Percentiles rank a stretch among this genome's conserved stretches.
phyloP scores from a whole-genome alignment of 2,113 vertebrate genomes.

The Capreolus pygargus region DNA sequence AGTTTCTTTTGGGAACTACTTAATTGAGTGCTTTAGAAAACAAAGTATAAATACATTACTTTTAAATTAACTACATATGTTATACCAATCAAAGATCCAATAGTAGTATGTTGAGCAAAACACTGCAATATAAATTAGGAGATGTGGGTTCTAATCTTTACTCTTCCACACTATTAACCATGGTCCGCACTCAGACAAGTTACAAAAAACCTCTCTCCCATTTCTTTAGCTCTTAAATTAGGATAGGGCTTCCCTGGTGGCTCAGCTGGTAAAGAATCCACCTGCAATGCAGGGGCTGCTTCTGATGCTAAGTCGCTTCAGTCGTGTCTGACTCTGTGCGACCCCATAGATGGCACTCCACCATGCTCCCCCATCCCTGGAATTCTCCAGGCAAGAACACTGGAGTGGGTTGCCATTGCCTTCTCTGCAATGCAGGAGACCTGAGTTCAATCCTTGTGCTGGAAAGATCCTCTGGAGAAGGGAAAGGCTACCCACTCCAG shows the following conservation, averaged over 20 bases:
- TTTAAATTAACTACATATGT: background rate
- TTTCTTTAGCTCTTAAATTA: background rate
- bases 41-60: background rate
- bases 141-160: background rate
- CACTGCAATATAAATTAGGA: background rate
- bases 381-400: too few relatives aligned
- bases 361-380: too few relatives aligned
- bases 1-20: background rate
- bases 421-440: background rate
- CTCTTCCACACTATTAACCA: background rate
- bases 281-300: background rate
- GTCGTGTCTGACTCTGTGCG: too few relatives aligned
- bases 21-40: conserved; percentile 9
- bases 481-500: background rate
- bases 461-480: background rate
- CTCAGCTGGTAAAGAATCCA: background rate
- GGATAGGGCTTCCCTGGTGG: background rate
- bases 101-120: background rate
- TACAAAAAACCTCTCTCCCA: background rate
- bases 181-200: background rate
- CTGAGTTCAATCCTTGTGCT: background rate
- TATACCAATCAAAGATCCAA: background rate
- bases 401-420: too few relatives aligned
- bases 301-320: too few relatives aligned
- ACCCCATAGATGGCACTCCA: too few relatives aligned